Evolutionary conservation across 1,140 invertebrate species (phyloP), one percentile per base, ranked within the genome.

Genomic region (Phocides pigmalion): DNA sequence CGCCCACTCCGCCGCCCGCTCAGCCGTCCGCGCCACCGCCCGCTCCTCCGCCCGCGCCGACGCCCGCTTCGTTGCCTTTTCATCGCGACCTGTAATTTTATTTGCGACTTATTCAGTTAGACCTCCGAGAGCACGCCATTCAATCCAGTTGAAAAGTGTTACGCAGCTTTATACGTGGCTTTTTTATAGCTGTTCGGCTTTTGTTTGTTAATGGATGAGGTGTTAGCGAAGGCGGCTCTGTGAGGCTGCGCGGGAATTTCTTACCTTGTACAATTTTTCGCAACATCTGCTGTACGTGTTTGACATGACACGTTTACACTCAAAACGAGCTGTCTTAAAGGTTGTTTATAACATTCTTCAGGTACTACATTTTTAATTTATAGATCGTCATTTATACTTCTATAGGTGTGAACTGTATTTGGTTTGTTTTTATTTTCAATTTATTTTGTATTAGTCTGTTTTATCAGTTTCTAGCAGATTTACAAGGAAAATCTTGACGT

Each of bases 121-220:
- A 39, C 39, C 51, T 62, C 50, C 44, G 44, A 44, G 58, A 56
- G 50, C 62, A 28, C 62, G 62, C 64, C 64, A 65, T 70, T 68
- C 65, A 74, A 62, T 74, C 53, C 58, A 17, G 51, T 64, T 63
- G 63, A 68, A 66, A 72, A 68, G 53, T 66, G 67, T 70, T 69
- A 65, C 66, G 62, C 46, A 54, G 66, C 64, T 66, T 69, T 71
- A 49, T 75, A 65, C 51, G 42, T 68, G 66, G 65, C 66, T 59
- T 71, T 70, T 69, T 72, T 50, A 62, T 35, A 59, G 39, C 51
- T 44, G 46, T 59, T 62, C 56, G 22, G 62, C 67, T 66, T 62
- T 70, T 75, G 70, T 72, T 67, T 75, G 67, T 49, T 75, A 75
- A 75, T 75, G 70, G 70, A 75, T 66, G 70, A 75, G 70, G 70